A percentile compares a stretch with the other conserved stretches of the same genome.
These are phyloP conservation scores for Drosophila diplacantha DNA, from an alignment of 2,888 invertebrate genomes.

Conservation along the genomic window DNA sequence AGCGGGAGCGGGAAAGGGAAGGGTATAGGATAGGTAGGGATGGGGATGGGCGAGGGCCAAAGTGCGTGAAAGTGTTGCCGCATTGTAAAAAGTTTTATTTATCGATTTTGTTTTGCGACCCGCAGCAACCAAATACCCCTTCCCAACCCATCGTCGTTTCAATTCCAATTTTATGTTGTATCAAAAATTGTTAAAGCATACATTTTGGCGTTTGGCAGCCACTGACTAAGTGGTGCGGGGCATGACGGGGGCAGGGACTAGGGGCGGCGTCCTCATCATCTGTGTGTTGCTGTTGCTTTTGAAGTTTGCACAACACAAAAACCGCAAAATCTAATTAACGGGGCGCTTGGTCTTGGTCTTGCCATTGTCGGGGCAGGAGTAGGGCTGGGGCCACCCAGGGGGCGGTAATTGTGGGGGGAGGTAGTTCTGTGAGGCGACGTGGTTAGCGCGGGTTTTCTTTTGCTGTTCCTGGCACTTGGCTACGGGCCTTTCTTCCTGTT, in stretches of 20 bases:
- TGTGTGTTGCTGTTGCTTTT: constrained; percentile 59
- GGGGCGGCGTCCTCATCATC: constrained; percentile 21
- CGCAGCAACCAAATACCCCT: constrained; percentile 39
- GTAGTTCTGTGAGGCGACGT: constrained; percentile 43
- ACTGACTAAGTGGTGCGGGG: constrained; percentile 28
- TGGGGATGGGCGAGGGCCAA: constrained; percentile 23
- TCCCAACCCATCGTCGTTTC: constrained; percentile 38
- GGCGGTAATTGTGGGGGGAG: constrained; percentile 17
- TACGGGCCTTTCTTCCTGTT: constrained; percentile 18
- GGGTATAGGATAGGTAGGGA: constrained; percentile 8
- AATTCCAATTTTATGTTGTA: constrained; percentile 66
- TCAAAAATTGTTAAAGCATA: constrained; percentile 66
- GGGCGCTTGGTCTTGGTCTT: constrained; percentile 54
- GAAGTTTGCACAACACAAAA: constrained; percentile 70
- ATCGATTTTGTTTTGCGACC: constrained; percentile 64
- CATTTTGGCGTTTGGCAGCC: constrained; percentile 64
- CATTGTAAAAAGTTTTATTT: constrained; percentile 62
- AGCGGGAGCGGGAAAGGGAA: constrained; percentile 10
- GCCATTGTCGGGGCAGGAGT: constrained; percentile 18
- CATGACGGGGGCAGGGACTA: neutral
- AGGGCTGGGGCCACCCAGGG: neutral
- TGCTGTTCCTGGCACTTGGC: constrained; percentile 57
- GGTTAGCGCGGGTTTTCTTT: constrained; percentile 40
- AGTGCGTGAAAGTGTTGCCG: constrained; percentile 68
- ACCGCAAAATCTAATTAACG: constrained; percentile 72